These are phyloP conservation scores for Cyphotilapia sp. DNA, from an alignment of 2,113 vertebrate genomes.

Conservation along the genomic window DNA sequence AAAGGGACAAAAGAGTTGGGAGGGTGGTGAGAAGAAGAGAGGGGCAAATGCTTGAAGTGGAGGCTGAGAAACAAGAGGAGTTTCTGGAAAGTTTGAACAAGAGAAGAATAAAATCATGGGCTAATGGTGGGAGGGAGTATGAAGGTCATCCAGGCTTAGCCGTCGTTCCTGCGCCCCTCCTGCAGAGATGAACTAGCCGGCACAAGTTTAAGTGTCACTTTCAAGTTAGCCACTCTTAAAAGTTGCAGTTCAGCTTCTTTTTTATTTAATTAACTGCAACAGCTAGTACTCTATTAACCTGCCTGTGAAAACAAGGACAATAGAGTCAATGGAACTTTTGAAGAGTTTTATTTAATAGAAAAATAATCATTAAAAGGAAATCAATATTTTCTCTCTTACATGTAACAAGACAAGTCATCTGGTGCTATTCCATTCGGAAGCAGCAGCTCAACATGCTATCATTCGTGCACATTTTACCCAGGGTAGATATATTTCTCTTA, in stretches of 20 bases:
- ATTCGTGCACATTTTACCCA: neutral
- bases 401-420: neutral
- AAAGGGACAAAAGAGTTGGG: neutral
- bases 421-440: neutral
- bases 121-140: neutral
- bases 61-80: conserved; percentile 30
- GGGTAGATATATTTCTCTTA: neutral
- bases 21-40: neutral
- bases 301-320: neutral
- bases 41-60: conserved; percentile 11
- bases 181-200: neutral
- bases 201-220: neutral
- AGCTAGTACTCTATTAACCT: neutral
- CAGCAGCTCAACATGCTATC: neutral
- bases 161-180: neutral
- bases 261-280: neutral
- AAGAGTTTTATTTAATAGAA: neutral
- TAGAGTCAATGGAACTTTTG: neutral
- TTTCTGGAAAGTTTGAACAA: conserved; percentile 17
- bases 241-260: neutral
- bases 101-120: neutral
- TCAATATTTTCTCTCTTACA: neutral
- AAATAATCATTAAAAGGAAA: neutral
- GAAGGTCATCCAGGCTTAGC: neutral
- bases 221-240: neutral